phyloP scores from a whole-genome alignment of 2,113 vertebrate species.

The human (Homo sapiens) region DNA sequence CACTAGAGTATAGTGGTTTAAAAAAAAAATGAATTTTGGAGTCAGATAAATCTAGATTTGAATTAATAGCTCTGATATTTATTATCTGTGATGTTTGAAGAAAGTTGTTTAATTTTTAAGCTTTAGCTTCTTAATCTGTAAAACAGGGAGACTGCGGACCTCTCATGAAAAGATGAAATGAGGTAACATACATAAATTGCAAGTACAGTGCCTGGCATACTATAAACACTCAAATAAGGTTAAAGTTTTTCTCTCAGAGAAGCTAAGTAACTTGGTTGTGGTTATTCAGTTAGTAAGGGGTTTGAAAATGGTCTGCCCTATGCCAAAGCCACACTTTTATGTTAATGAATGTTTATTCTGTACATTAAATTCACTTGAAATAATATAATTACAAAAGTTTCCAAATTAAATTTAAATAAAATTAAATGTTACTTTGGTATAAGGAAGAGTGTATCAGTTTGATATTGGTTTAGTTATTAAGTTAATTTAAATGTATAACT shows the following conservation, averaged over 20 bases:
- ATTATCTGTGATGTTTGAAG: background rate
- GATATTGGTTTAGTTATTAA: background rate
- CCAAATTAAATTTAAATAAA: background rate
- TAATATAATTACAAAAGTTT: constrained; percentile 6
- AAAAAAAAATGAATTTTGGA: background rate
- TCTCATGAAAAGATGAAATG: background rate
- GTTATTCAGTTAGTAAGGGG: background rate
- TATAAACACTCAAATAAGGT: background rate
- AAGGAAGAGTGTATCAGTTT: background rate
- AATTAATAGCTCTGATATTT: background rate
- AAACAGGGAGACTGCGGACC: background rate
- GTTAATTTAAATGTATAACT: constrained; percentile 20
- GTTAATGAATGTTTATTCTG: background rate
- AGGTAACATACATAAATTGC: background rate
- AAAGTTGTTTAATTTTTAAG: background rate
- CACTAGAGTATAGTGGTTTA: background rate
- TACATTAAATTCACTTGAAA: constrained; percentile 15
- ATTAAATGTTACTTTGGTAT: background rate
- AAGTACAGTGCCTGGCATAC: background rate
- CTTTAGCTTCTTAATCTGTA: background rate
- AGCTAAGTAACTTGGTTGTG: background rate
- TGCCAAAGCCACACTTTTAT: background rate
- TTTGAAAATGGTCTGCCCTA: background rate
- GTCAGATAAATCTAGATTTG: background rate
- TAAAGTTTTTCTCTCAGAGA: background rate